Evolutionary conservation across 1,140 invertebrate genomes (phyloP).

Genomic region (Pemphigus obesinymphae): DNA sequence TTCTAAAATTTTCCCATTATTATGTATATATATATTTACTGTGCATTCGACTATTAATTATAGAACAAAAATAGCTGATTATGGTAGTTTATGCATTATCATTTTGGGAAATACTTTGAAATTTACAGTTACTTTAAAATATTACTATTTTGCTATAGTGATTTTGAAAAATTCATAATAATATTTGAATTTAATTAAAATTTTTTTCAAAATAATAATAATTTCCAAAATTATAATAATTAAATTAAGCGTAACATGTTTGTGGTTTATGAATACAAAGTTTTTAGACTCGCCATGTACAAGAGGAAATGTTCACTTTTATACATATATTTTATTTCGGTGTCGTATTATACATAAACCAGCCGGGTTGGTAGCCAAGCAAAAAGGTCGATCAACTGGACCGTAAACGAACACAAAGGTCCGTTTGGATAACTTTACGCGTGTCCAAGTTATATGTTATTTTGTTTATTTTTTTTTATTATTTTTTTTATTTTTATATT

Average conservation of each 20-base stretch:
- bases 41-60: no score
- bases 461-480: constrained; percentile 19
- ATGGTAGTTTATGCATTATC: no score
- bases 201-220: no score
- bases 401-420: constrained; percentile 40
- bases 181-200: no score
- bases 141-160: no score
- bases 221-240: no score
- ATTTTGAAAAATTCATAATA: no score
- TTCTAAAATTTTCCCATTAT: no score
- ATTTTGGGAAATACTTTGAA: no score
- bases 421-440: constrained; percentile 34
- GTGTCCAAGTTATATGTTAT: constrained; percentile 30
- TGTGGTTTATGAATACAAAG: not conserved
- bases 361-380: constrained; percentile 16
- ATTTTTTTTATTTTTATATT: not conserved
- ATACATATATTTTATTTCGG: not conserved
- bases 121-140: no score
- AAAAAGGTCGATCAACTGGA: constrained; percentile 36
- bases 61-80: no score
- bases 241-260: not conserved
- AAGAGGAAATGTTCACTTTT: not conserved
- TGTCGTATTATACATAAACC: constrained; percentile 10
- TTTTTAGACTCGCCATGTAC: not conserved
- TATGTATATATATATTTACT: no score